Base-by-base conservation (phyloP, 2,113 vertebrate species). In the Thryonomys swinderianus region DNA sequence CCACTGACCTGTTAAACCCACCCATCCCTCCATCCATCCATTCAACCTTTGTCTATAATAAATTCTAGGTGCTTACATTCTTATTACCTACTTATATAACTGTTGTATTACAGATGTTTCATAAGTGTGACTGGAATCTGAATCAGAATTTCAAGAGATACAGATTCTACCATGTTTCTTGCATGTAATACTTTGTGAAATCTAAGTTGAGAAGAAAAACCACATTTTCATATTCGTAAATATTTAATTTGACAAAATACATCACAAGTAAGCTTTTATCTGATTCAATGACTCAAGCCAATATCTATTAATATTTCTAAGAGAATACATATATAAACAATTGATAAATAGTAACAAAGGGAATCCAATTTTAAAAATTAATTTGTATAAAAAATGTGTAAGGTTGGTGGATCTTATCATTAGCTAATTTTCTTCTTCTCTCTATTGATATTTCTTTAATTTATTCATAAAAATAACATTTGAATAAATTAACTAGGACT, bases 381-480 rank as follows among this genome's bases (percentile, higher is more conserved):
- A 69, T n/a, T 93, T 79, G 27, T 42, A 37, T 86, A 17, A 89
- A 91, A 67, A 87, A 55, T 34, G 0, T 66, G 7, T n/a, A 69
- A 27, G 11, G 1, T 42, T 57, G n/a, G 27, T 73, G 2, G 10
- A 53, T 81, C 45, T 90, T 76, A 85, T 64, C 18, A 37, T 40
- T 48, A 88, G 30, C 66, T 95, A 82, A 71, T 45, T 83, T 73
- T 85, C 4, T 61, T 92, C 85, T 69, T 59, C 6, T 88, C 66
- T 90, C 13, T 76, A 2, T 69, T 55, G 37, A 7, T 0, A 9
- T 67, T 93, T 74, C 17, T 86, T 95, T 59, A 83, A 90, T 66
- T 73, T 89, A 69, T 48, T 91, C 87, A 91, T 79, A 80, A n/a
- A 83, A 89, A 71, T 85, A 84, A 85, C 7, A 53, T 79, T 55